These are phyloP conservation scores for Piprites chloris DNA, from an alignment of 2,113 vertebrate genomes.

Conservation along the genomic window DNA sequence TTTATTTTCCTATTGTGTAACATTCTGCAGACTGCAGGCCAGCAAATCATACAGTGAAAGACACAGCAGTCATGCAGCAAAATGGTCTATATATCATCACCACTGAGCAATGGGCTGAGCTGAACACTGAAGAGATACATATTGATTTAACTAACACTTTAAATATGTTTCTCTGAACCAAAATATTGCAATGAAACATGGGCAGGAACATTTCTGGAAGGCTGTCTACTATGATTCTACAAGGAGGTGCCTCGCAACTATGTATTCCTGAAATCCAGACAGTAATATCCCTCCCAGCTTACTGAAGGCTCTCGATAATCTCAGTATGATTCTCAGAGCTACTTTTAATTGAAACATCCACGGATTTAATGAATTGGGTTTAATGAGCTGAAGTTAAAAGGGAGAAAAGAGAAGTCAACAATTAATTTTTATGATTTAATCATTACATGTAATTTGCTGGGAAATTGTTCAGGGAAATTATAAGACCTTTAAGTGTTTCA, in stretches of 20 bases:
- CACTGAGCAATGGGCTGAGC: not conserved
- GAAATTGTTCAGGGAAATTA: not conserved
- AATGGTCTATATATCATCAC: not conserved
- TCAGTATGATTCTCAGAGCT: not conserved
- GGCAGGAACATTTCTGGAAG: not conserved
- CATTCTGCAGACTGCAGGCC: not conserved
- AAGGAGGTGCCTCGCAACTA: rapidly evolving
- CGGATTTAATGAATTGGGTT: not conserved
- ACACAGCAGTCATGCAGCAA: not conserved
- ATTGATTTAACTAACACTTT: not conserved
- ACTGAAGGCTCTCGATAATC: not conserved
- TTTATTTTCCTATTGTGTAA: not conserved
- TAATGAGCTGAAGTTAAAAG: not conserved
- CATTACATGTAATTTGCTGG: not conserved
- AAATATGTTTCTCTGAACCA: not conserved
- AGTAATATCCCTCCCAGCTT: not conserved
- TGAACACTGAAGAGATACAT: not conserved
- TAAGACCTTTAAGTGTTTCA: not conserved
- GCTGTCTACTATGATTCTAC: not conserved
- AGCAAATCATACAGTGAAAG: not conserved
- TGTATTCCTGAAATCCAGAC: not conserved
- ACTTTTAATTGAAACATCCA: not conserved
- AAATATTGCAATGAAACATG: not conserved
- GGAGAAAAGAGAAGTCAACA: not conserved
- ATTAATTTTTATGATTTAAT: not conserved